Base-by-base conservation (phyloP, 2,113 vertebrate genomes). In the Brevimyrus niger region DNA sequence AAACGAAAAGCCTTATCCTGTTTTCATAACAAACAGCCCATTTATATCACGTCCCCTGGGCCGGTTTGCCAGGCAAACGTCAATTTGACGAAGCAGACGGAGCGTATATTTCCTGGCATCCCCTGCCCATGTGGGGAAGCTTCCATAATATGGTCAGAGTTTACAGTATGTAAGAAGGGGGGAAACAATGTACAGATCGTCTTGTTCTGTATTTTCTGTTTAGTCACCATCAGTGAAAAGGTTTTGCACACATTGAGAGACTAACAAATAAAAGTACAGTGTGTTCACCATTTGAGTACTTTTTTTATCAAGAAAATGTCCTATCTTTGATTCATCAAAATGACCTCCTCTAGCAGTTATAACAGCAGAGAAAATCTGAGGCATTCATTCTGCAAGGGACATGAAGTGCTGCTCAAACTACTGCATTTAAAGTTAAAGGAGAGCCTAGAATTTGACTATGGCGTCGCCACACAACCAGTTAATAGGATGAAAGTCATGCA, bases 1-100 rank as follows among this genome's bases (percentile, higher is more conserved):
- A 46, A 42, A 48, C 31, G 65, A 15, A 65, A 69, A 87, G 50
- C 55, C 88, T 88, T 92, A 89, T 90, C 83, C 91, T 90, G 90
- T 92, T 92, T 91, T 90, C 80, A 92, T 58, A 91, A 88, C 53
- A 92, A 92, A 91, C 89, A 90, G 61, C 51, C 90, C 89, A 89
- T 89, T 76, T 90, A 58, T 87, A 80, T 44, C 42, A 38, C 58
- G 61, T 90, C 82, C 50, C 90, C 84, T 55, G 84, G 27, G 19
- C 23, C 86, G 21, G 85, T 2, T 27, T 76, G 44, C 35, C 55
- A 44, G 87, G 80, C 61, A 87, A 21, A 38, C 53, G 13, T 23
- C 53, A 53, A 55, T 87, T 13, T 87, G 85, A 87, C 3, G 85
- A 55, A 21, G 35, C 27, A 53, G 11, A 53, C n/a, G 2, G 10